These are phyloP conservation scores for Rhinichthys osculus DNA, from an alignment of 2,797 vertebrate genomes.

Conservation along the genomic window DNA sequence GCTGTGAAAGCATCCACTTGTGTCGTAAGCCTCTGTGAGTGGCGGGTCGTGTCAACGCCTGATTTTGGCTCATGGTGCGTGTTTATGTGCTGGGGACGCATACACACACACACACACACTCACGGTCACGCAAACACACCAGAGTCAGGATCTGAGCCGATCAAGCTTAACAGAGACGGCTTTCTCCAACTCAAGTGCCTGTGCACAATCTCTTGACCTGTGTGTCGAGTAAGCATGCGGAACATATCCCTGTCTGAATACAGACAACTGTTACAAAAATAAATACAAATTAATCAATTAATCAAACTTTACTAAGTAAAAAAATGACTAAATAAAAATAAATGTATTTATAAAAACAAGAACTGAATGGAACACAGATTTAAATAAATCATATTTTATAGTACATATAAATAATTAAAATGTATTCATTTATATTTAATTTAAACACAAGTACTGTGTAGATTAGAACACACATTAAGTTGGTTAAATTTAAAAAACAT, in stretches of 20 bases:
- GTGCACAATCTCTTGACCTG: neutral
- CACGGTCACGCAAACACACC: neutral
- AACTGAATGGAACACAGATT: neutral
- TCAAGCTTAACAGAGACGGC: neutral
- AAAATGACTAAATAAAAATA: neutral
- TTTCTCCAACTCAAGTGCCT: conserved; percentile 23
- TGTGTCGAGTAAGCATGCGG: conserved; percentile 7
- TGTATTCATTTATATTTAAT: too few relatives aligned
- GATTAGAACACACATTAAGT: too few relatives aligned
- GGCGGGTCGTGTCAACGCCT: neutral
- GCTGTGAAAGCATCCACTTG: conserved; percentile 42
- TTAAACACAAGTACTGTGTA: too few relatives aligned
- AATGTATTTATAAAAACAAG: neutral
- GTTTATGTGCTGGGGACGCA: neutral
- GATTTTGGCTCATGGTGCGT: neutral
- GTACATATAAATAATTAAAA: neutral
- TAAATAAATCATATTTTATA: neutral
- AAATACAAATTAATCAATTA: neutral
- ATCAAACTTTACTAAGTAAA: neutral
- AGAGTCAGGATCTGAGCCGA: neutral
- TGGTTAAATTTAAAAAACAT: too few relatives aligned
- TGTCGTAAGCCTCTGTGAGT: neutral
- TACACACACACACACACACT: conserved; percentile 4
- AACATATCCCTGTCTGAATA: neutral
- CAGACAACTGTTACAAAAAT: neutral